Evolutionary conservation across 2,797 vertebrate genomes (phyloP).

Genomic region (Furcifer pardalis): DNA sequence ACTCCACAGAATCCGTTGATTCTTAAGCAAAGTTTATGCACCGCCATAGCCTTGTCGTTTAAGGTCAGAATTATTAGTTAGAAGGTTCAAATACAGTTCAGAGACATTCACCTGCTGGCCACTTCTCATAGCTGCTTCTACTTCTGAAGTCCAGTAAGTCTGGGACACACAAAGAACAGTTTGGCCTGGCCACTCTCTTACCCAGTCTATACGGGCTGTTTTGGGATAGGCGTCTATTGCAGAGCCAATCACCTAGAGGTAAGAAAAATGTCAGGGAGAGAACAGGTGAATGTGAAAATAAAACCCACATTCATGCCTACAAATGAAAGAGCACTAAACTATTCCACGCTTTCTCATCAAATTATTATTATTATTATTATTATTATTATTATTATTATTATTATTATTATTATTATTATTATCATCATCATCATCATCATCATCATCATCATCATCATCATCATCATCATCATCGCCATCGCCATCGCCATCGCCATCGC

Average conservation of each 20-base stretch:
- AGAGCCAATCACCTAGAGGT: constrained; percentile 80
- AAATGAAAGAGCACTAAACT: background rate
- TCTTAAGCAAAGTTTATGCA: too few species aligned
- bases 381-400: too few species aligned
- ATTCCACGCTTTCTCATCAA: too few species aligned
- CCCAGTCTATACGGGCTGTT: constrained; percentile 81
- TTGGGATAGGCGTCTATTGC: constrained; percentile 83
- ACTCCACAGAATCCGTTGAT: too few species aligned
- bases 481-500: too few species aligned
- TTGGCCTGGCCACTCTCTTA: constrained; percentile 89
- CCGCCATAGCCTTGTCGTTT: background rate
- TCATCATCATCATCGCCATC: too few species aligned
- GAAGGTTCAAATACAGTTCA: background rate
- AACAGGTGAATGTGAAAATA: background rate
- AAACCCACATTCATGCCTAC: background rate
- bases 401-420: too few species aligned
- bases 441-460: too few species aligned
- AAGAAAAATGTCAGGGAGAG: background rate
- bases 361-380: too few species aligned
- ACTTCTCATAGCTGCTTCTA: constrained; percentile 80
- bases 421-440: too few species aligned
- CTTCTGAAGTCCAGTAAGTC: constrained; percentile 86
- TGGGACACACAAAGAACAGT: constrained; percentile 92
- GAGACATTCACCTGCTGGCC: constrained; percentile 76
- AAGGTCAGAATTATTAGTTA: background rate